These are phyloP conservation scores for Scyliorhinus canicula DNA, from an alignment of 2,797 vertebrate species.

Conservation along the genomic window DNA sequence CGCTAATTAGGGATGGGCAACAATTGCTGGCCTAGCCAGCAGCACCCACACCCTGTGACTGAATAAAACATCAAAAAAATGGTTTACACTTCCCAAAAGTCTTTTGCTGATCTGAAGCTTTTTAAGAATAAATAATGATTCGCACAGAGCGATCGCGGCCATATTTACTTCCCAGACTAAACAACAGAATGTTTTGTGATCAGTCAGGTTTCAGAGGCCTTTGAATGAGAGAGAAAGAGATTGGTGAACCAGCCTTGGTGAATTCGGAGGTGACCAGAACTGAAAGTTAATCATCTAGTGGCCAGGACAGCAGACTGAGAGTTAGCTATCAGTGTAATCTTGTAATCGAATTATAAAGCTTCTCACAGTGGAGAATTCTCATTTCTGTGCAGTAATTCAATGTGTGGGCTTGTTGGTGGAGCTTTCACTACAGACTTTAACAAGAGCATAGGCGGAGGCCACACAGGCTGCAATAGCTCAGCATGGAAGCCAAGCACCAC, in stretches of 20 bases:
- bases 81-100: neutral
- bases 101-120: neutral
- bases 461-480: no score
- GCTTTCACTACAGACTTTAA: neutral
- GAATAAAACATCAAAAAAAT: no score
- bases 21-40: no score
- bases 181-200: neutral
- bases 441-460: neutral
- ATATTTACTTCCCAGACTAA: neutral
- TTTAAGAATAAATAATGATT: neutral
- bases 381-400: neutral
- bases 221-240: neutral
- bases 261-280: neutral
- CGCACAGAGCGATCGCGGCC: neutral
- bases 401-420: neutral
- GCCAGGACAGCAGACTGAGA: neutral
- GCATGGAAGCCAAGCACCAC: neutral
- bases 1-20: no score
- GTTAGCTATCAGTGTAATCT: neutral
- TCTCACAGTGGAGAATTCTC: neutral
- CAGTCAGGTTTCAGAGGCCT: neutral
- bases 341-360: no score
- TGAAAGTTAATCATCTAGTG: neutral
- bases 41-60: no score
- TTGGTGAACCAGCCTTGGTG: neutral